A percentile compares a stretch with the other conserved stretches of the same genome.
These are phyloP conservation scores for Hyles vespertilio DNA, from an alignment of 1,140 invertebrate species.

Conservation along the genomic window DNA sequence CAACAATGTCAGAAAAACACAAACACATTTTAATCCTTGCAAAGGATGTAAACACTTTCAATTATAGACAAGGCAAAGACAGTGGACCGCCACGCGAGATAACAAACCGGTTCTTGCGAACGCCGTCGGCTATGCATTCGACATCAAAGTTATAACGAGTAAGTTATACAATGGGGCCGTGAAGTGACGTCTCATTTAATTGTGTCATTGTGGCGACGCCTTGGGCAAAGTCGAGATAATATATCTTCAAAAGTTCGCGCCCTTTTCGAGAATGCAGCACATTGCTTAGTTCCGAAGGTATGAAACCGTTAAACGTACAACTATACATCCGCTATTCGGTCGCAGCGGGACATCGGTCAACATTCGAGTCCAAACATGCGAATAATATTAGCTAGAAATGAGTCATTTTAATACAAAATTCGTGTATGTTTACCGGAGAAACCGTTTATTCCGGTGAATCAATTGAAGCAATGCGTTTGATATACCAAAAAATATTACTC, in stretches of 20 bases:
- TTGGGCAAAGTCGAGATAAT: conserved; percentile 14
- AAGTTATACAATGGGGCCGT: neutral
- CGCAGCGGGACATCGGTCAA: conserved; percentile 14
- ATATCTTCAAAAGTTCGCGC: conserved; percentile 10
- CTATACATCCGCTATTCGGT: conserved; percentile 20
- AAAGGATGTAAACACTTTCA: neutral
- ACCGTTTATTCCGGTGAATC: conserved; percentile 3
- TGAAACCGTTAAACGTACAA: conserved; percentile 11
- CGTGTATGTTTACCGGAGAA: conserved; percentile 13
- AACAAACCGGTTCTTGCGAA: neutral
- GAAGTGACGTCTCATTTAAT: conserved; percentile 2
- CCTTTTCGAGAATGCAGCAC: conserved; percentile 17
- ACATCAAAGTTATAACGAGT: neutral
- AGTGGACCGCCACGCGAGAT: neutral
- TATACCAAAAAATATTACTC: conserved; percentile 21
- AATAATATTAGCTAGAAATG: conserved; percentile 15
- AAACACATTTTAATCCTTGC: conserved; percentile 18
- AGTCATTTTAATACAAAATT: conserved; percentile 13
- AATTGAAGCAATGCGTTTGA: neutral
- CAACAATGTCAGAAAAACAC: conserved; percentile 24
- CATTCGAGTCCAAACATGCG: conserved; percentile 11
- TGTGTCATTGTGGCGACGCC: conserved; percentile 13
- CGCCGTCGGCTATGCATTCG: neutral
- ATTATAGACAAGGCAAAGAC: neutral
- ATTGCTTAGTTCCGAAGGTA: conserved; percentile 16